Conservation (phyloP, 2,888 invertebrate species). For the Slavum lentiscoides region DNA sequence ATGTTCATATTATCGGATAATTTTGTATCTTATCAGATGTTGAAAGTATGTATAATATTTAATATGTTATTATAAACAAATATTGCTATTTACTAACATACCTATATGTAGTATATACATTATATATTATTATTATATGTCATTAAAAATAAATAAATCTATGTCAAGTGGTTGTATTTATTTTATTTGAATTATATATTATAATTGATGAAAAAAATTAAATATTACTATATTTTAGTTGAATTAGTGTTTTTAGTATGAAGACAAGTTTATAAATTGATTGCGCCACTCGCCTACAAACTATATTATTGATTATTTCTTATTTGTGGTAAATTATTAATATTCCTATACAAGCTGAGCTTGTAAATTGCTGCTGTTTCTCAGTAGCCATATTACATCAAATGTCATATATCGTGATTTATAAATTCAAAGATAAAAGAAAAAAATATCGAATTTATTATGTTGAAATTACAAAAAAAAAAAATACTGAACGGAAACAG, state of each 20-base stretch:
- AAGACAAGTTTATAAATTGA: not conserved
- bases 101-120: no score
- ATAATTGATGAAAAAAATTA: not conserved
- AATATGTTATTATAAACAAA: no score
- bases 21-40: no score
- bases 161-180: not conserved
- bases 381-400: not conserved
- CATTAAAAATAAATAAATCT: not conserved
- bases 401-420: no score
- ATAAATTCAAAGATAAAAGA: not conserved
- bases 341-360: not conserved
- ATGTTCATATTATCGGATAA: no score
- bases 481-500: not conserved
- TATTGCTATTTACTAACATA: no score
- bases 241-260: not conserved
- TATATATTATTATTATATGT: no score
- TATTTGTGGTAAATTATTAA: conserved; percentile 2
- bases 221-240: not conserved
- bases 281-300: not conserved
- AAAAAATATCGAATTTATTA: no score
- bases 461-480: not conserved
- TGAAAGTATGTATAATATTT: no score
- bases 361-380: not conserved
- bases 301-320: conserved; percentile 7
- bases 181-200: not conserved